Percentiles rank a stretch among this genome's conserved stretches.
Conservation (phyloP, 2,888 invertebrate genomes). For the Troides oblongomaculatus region DNA sequence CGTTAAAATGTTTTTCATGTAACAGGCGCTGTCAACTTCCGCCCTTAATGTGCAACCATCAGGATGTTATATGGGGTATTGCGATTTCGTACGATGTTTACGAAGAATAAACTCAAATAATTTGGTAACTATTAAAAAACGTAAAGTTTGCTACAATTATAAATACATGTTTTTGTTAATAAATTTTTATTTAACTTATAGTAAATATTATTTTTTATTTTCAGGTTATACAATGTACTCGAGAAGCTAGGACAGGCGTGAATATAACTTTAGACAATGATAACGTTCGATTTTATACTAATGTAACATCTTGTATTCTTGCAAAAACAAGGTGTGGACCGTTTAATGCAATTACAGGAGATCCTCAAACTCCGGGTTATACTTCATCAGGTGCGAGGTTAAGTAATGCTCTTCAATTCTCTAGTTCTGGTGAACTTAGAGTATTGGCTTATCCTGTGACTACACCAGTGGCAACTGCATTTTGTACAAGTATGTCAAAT, state of each 20-base stretch:
- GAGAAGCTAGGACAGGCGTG: conserved; percentile 74
- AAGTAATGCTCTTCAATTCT: conserved; percentile 80
- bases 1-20: background rate
- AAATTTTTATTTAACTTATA: too few species aligned
- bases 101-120: conserved; percentile 78
- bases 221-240: conserved; percentile 77
- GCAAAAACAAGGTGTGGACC: conserved; percentile 82
- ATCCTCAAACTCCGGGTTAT: conserved; percentile 76
- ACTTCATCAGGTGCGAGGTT: conserved; percentile 58
- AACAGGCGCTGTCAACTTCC: conserved; percentile 64
- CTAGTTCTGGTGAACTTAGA: conserved; percentile 76
- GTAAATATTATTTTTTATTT: conserved; percentile 33
- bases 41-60: conserved; percentile 70
- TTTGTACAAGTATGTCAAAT: conserved; percentile 75
- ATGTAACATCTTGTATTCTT: conserved; percentile 83
- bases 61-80: conserved; percentile 81
- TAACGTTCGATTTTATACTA: conserved; percentile 79
- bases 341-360: conserved; percentile 84
- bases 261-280: conserved; percentile 71
- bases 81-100: conserved; percentile 81
- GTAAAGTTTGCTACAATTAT: background rate
- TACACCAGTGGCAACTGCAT: conserved; percentile 73
- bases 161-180: too few species aligned
- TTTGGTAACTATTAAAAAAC: conserved; percentile 59
- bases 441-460: conserved; percentile 76